Conservation (phyloP, 2,888 invertebrate genomes). For the Diloba caeruleocephala region DNA sequence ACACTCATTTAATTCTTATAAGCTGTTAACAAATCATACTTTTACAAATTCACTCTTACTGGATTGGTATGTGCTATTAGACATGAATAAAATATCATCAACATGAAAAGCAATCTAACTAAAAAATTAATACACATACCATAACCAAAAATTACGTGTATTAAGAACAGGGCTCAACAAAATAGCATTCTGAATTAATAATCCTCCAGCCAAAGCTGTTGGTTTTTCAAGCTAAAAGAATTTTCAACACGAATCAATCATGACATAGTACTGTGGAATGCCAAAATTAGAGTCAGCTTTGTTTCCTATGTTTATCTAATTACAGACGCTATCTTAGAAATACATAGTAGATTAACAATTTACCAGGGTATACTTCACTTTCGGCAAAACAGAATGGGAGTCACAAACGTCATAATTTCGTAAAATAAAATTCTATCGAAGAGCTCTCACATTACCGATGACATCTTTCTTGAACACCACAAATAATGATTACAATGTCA, state of each 20-base stretch:
- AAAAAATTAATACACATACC: slow-evolving; percentile 12
- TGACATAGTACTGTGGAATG: slow-evolving; percentile 84
- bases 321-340: slow-evolving; percentile 32
- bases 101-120: slow-evolving; percentile 42
- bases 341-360: slow-evolving; percentile 53
- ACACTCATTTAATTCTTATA: slow-evolving; percentile 19
- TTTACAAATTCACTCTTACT: slow-evolving; percentile 27
- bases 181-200: slow-evolving; percentile 28
- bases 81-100: slow-evolving; percentile 35
- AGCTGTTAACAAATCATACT: slow-evolving; percentile 4
- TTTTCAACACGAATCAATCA: slow-evolving; percentile 75
- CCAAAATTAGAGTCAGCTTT: slow-evolving; percentile 86
- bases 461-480: slow-evolving; percentile 81
- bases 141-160: slow-evolving; percentile 13
- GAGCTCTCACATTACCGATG: slow-evolving; percentile 89
- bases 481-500: slow-evolving; percentile 63
- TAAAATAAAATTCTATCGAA: slow-evolving; percentile 81
- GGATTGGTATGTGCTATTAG: slow-evolving; percentile 41
- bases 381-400: slow-evolving; percentile 71
- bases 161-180: slow-evolving; percentile 11
- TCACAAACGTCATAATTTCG: slow-evolving; percentile 80
- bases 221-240: slow-evolving; percentile 61
- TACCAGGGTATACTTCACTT: slow-evolving; percentile 78
- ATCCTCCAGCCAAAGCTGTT: slow-evolving; percentile 36
- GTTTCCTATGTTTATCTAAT: slow-evolving; percentile 58